Conservation (phyloP, 2,113 vertebrate genomes). For the Plotosus lineatus region DNA sequence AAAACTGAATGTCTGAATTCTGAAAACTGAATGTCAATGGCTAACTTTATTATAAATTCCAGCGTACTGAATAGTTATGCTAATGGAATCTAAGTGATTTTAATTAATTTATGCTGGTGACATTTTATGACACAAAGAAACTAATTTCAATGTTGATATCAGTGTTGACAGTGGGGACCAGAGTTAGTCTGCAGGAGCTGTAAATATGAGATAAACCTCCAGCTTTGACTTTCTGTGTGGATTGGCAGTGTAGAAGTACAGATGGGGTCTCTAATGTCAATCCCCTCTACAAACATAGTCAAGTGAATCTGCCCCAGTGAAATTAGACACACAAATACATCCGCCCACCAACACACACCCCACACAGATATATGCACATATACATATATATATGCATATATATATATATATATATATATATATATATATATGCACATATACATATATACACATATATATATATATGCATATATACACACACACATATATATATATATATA, state of each 20-base stretch:
- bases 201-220: background rate
- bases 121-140: background rate
- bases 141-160: background rate
- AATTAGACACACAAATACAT: background rate
- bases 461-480: too few relatives aligned
- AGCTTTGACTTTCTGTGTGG: background rate
- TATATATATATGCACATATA: background rate
- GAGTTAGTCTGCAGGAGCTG: background rate
- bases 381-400: too few relatives aligned
- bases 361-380: too few relatives aligned
- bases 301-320: background rate
- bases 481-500: background rate
- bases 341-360: background rate
- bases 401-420: too few relatives aligned
- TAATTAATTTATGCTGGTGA: background rate
- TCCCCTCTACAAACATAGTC: background rate
- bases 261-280: slow-evolving; percentile 4
- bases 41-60: background rate
- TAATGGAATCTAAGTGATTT: too few relatives aligned
- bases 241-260: background rate
- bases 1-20: background rate
- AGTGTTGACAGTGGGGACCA: background rate
- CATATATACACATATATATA: too few relatives aligned
- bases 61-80: background rate
- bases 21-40: background rate